Conservation (phyloP, 35 echinoderm and acorn worm species). For the Hemicentrotus pulcherrimus region DNA sequence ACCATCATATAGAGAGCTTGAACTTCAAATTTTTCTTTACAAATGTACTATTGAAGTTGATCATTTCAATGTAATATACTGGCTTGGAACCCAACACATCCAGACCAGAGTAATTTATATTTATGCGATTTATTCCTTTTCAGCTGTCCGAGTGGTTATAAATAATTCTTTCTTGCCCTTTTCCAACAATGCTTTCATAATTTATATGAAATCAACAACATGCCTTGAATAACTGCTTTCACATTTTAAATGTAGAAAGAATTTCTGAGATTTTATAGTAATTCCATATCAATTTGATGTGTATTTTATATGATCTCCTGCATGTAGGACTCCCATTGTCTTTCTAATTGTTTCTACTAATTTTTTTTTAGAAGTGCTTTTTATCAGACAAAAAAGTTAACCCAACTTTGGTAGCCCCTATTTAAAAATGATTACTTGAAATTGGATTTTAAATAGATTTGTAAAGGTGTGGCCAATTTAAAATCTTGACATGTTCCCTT, state of each 20-base stretch:
- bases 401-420: no score
- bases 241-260: background rate
- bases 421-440: no score
- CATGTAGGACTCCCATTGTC: background rate
- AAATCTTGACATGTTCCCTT: no score
- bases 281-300: background rate
- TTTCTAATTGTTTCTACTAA: background rate
- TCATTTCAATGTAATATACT: no score
- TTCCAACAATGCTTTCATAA: background rate
- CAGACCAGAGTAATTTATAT: no score
- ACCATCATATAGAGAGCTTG: no score
- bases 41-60: no score
- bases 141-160: background rate
- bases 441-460: no score
- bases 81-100: no score
- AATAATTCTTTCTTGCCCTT: background rate
- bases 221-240: background rate
- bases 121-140: background rate
- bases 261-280: background rate
- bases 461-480: no score
- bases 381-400: background rate
- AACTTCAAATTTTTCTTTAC: no score
- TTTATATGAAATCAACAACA: background rate
- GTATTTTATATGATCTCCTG: no score
- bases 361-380: background rate